Evolutionary conservation across 2,797 vertebrate species (phyloP).

Genomic region (Babyrousa celebensis): DNA sequence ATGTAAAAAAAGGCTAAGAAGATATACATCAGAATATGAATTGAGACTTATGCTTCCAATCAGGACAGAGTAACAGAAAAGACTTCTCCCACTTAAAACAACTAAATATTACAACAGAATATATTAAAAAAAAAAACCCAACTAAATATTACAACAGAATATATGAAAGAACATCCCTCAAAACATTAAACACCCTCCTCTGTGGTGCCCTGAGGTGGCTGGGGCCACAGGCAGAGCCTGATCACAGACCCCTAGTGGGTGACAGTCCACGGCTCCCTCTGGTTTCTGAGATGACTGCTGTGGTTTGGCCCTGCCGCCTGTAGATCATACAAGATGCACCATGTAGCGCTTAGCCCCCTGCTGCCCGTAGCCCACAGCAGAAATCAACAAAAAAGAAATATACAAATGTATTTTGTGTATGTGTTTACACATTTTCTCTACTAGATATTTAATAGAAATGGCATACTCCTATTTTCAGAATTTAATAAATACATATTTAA

Average conservation of each 20-base stretch:
- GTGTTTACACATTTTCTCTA: neutral
- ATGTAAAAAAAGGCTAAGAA: neutral
- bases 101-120: neutral
- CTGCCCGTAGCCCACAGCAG: neutral
- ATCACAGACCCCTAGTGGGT: no score
- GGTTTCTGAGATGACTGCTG: no score
- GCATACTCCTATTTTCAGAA: neutral
- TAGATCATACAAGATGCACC: no score
- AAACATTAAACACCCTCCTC: neutral
- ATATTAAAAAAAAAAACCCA: no score
- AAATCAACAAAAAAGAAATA: neutral
- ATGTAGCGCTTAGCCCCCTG: no score
- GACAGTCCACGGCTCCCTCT: no score
- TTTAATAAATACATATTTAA: neutral
- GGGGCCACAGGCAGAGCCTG: no score
- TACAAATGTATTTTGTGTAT: neutral
- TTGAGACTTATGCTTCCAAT: neutral
- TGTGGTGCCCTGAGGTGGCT: no score
- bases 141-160: neutral
- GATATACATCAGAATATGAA: neutral
- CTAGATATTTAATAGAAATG: neutral
- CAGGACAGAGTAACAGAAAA: neutral
- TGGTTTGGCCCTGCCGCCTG: no score
- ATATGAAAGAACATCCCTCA: neutral
- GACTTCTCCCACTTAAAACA: neutral